These are phyloP conservation scores for Bombus turneri DNA, from an alignment of 1,140 invertebrate species.

Conservation along the genomic window DNA sequence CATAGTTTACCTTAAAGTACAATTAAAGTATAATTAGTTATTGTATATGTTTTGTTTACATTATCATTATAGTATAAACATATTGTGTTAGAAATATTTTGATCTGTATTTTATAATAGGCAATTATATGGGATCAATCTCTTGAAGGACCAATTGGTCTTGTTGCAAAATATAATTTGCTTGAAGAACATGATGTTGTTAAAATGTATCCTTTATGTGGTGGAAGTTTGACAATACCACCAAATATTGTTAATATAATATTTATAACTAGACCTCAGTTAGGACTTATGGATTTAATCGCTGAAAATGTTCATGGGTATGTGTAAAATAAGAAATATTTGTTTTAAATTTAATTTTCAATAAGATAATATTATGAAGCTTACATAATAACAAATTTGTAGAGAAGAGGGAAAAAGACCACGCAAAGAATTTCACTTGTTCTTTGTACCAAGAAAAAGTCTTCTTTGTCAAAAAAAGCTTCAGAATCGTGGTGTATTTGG, in stretches of 20 bases:
- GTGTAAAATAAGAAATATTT: constrained; percentile 52
- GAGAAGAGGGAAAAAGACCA: constrained; percentile 77
- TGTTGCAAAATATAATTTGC: constrained; percentile 91
- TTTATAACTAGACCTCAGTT: constrained; percentile 94
- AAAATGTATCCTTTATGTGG: constrained; percentile 90
- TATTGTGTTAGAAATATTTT: constrained; percentile 26
- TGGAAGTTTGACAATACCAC: constrained; percentile 85
- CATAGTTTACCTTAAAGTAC: neutral
- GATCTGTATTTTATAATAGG: constrained; percentile 81
- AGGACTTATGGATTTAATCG: constrained; percentile 92
- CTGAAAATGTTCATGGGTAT: constrained; percentile 90
- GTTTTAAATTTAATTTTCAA: constrained; percentile 14
- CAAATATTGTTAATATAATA: constrained; percentile 91
- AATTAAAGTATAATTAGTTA: neutral
- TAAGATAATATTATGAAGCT: constrained; percentile 16
- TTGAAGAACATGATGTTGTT: constrained; percentile 90
- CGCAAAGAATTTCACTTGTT: constrained; percentile 89
- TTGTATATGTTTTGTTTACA: neutral
- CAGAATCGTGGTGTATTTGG: constrained; percentile 91
- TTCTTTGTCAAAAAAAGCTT: constrained; percentile 92
- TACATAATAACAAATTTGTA: constrained; percentile 56
- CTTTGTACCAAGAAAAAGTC: constrained; percentile 94
- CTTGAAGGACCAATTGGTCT: constrained; percentile 93
- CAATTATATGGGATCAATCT: constrained; percentile 95
- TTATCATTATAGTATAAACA: constrained; percentile 1